Evolutionary conservation across 2,797 vertebrate genomes (phyloP), one percentile per base, ranked within the genome.

Genomic region (Orestias chungarensis): DNA sequence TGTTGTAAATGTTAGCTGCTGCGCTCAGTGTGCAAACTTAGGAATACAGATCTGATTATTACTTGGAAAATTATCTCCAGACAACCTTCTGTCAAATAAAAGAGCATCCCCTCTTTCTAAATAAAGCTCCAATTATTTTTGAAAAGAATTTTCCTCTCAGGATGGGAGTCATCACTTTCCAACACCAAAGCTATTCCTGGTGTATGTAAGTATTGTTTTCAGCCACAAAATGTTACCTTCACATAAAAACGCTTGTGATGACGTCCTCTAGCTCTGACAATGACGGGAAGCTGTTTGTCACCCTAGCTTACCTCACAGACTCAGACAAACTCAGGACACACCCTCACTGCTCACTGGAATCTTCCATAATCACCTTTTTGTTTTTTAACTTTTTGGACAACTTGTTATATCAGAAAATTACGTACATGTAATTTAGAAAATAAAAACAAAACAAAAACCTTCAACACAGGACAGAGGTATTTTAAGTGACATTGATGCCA

Each of bases 281-380:
- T 93, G 80, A 85, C 71, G 65, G 95, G 95, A 95, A 95, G 88
- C 87, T 89, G 86, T 95, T 94, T 91, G 85, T 95, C 93, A 94
- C 64, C 75, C 75, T n/a, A 46, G 54, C 69, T 87, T 80, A 78
- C 89, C 49, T 77, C 88, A 82, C 44, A 80, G 66, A 68, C 75
- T 68, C 55, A 81, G 87, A 88, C 89, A 88, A 68, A 75, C 74
- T 76, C 23, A 42, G 69, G 78, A 85, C 84, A 87, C 85, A 78
- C 85, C 90, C 81, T 73, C 42, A 35, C 66, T 64, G 80, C 44
- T 49, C 27, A 70, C 66, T 78, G 62, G 70, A 78, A 67, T 69
- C 64, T 69, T 82, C 79, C 73, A 78, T 68, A 75, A 77, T 68
- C 52, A 78, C 43, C 7, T 25, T 64, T 64, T 66, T 79, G 82